These are phyloP conservation scores for Peromyscus californicus DNA, from an alignment of 2,113 vertebrate species.

Conservation along the genomic window DNA sequence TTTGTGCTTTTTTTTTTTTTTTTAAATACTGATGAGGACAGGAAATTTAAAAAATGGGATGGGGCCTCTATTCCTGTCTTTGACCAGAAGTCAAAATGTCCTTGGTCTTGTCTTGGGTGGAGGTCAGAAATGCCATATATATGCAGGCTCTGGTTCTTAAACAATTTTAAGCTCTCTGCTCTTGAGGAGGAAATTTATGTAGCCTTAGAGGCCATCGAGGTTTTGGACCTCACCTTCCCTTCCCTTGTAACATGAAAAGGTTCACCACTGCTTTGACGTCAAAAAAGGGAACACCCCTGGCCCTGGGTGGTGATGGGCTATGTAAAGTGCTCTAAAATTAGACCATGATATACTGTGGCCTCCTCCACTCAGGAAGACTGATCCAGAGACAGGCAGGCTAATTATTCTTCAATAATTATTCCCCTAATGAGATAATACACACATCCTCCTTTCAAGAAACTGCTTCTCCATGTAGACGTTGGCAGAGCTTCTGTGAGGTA, in stretches of 20 bases:
- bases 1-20: no score
- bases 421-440: neutral
- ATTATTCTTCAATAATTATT: neutral
- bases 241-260: neutral
- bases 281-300: neutral
- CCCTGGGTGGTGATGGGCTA: neutral
- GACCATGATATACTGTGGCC: neutral
- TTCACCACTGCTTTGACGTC: no score
- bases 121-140: no score
- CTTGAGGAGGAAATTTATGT: neutral
- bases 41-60: neutral
- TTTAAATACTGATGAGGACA: neutral
- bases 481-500: neutral
- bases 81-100: neutral
- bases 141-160: neutral
- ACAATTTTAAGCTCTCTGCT: no score
- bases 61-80: neutral
- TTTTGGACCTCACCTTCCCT: neutral
- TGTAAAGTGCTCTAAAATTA: neutral
- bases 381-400: neutral
- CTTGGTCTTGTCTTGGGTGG: neutral
- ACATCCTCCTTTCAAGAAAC: neutral
- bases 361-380: neutral
- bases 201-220: neutral
- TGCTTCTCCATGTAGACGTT: neutral